Evolutionary conservation across 2,797 vertebrate species (phyloP), one percentile per base, ranked within the genome.

Genomic region (Australoheros facetus): DNA sequence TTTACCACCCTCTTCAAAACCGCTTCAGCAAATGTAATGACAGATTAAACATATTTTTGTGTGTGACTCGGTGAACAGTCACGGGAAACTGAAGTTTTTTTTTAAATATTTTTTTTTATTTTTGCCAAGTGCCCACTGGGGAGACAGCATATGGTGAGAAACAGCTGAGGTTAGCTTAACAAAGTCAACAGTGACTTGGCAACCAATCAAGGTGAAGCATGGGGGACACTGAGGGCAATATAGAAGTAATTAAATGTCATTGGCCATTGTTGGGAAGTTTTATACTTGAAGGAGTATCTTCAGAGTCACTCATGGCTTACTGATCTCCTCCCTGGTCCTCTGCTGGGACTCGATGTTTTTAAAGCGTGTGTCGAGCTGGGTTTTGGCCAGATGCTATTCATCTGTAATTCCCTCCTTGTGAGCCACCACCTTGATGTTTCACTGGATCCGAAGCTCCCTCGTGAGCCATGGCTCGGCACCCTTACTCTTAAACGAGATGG

Each of bases 131-230:
- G 79, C 57, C 79, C 80, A 56, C 69, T 42, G 45, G 88, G 82
- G 85, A 82, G 85, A 77, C 73, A 86, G 87, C 92, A 91, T 92
- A 90, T 91, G 91, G 79, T 87, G 75, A 30, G 77, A 70, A 78
- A 89, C 81, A 88, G 79, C 80, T 16, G 51, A 81, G 92, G 91
- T 92, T 84, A 90, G 87, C 90, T 88, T 83, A 93, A 85, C 85
- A 92, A 93, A 93, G 88, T 89, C 87, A 88, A 75, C 79, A 37
- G 77, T 83, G 86, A 88, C 83, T 92, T 94, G 92, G 89, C 92
- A 91, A 71, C 85, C 77, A 83, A 92, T 90, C 85, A 90, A 89
- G 86, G 86, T 87, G 78, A 88, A 73, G 86, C 88, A 45, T 80
- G 75, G 84, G 83, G 86, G 83, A 85, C 39, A 32, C 84, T 89